Conservation (phyloP, 2,888 invertebrate genomes). For the Acleris sparsana region DNA sequence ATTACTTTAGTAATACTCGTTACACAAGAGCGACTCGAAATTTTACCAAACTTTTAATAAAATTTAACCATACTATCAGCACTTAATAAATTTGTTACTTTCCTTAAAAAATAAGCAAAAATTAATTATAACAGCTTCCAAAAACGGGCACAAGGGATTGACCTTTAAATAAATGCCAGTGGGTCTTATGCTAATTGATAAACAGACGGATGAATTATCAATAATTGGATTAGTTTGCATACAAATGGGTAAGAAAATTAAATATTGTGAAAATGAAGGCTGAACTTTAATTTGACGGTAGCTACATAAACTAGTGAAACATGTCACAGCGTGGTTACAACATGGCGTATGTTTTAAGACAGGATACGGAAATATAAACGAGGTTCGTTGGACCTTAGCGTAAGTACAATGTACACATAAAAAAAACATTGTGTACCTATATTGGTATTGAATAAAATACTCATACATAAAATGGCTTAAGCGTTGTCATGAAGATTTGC, state of each 20-base stretch:
- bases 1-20: too few species aligned
- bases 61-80: background rate
- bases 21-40: too few species aligned
- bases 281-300: slow-evolving; percentile 9
- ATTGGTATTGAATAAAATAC: too few species aligned
- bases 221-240: slow-evolving; percentile 19
- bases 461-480: too few species aligned
- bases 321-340: background rate
- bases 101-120: background rate
- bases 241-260: slow-evolving; percentile 12
- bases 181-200: slow-evolving; percentile 19
- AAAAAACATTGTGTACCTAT: too few species aligned
- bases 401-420: too few species aligned
- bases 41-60: background rate
- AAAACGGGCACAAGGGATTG: slow-evolving; percentile 5
- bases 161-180: slow-evolving; percentile 16
- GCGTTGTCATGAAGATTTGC: too few species aligned
- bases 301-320: background rate
- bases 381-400: too few species aligned
- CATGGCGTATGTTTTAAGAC: background rate
- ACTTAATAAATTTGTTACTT: background rate
- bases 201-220: slow-evolving; percentile 15
- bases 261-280: slow-evolving; percentile 7
- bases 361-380: background rate
- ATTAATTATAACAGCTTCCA: slow-evolving; percentile 4